Base-by-base conservation (phyloP, 2,888 invertebrate genomes). In the Cephalotes varians region DNA sequence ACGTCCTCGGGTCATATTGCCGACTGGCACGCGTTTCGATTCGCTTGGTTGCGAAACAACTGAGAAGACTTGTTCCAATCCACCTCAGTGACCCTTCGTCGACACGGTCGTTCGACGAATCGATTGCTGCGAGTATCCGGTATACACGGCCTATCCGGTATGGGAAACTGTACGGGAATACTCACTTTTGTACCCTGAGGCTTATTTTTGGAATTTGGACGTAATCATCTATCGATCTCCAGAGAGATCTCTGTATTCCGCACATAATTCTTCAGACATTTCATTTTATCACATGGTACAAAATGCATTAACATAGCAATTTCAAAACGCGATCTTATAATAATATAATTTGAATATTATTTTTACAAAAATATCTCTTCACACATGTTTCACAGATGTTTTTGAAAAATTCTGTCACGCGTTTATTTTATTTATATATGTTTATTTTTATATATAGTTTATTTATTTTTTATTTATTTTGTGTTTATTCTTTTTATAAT, bases 1-100 rank as follows among this genome's bases (percentile, higher is more conserved):
- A 87, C 79, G 89, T 85, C 80, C 80, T 60, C 80, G 77, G 82
- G 77, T 72, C 82, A 74, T 84, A 89, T 82, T 82, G 76, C 60
- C 77, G 82, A 79, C 74, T 76, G 88, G 89, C 89, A 88, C 89
- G 88, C 89, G 88, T 88, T n/a, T 88, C 87, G 83, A 83, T 85
- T 74, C 83, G 85, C 86, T 89, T 82, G 87, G 85, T 85, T 90
- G 86, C 88, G 88, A 87, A 85, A 83, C 83, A 60, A 37, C 79
- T 88, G 86, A 82, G 87, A 81, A 89, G 87, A 79, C 74, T 82
- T 72, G 85, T 87, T 85, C 54, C 83, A 82, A 88, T 88, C 84
- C 81, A 83, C 86, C 84, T 85, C 81, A 73, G 28, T 44, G 79
- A 83, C 67, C 79, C 83, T 80, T 69, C 56, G 34, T 83, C 74